A percentile compares a stretch with the other conserved stretches of the same genome.
phyloP scores from a whole-genome alignment of 2,113 vertebrate species.

The Formicarius rufipectus region DNA sequence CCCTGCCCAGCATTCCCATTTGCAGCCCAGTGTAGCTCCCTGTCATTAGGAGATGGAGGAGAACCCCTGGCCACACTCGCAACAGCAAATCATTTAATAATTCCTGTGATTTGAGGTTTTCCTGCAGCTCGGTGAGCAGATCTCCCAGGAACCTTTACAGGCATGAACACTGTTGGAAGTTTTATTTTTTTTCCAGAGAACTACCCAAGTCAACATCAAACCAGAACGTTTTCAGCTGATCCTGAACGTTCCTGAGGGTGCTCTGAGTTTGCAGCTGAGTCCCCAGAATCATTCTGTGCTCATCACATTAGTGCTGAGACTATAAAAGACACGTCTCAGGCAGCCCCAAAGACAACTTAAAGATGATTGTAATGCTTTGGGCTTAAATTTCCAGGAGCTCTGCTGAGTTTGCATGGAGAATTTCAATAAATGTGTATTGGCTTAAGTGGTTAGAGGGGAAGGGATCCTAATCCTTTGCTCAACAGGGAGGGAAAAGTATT shows the following conservation, averaged over 20 bases:
- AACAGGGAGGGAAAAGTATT: not conserved
- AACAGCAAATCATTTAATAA: not conserved
- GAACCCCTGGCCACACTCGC: not conserved
- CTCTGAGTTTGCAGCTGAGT: not conserved
- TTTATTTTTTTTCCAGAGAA: not conserved
- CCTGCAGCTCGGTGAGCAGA: fast-evolving
- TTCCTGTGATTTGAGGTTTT: not conserved
- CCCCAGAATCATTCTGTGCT: not conserved
- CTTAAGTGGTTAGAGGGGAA: not conserved
- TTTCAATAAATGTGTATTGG: not conserved
- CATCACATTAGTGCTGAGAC: not conserved
- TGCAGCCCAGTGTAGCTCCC: not conserved
- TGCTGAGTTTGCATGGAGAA: not conserved
- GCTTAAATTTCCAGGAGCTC: not conserved
- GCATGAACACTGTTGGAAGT: not conserved
- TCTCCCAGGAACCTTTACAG: not conserved
- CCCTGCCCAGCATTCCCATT: not conserved
- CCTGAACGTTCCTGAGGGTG: not conserved
- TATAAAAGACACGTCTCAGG: not conserved
- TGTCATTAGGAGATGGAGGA: fast-evolving
- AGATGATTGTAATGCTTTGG: not conserved
- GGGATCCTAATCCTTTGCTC: not conserved
- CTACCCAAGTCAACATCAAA: not conserved
- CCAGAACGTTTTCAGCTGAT: not conserved
- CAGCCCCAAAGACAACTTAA: not conserved